phyloP scores from a whole-genome alignment of 2,113 vertebrate genomes.

The Hydrochoerus hydrochaeris region DNA sequence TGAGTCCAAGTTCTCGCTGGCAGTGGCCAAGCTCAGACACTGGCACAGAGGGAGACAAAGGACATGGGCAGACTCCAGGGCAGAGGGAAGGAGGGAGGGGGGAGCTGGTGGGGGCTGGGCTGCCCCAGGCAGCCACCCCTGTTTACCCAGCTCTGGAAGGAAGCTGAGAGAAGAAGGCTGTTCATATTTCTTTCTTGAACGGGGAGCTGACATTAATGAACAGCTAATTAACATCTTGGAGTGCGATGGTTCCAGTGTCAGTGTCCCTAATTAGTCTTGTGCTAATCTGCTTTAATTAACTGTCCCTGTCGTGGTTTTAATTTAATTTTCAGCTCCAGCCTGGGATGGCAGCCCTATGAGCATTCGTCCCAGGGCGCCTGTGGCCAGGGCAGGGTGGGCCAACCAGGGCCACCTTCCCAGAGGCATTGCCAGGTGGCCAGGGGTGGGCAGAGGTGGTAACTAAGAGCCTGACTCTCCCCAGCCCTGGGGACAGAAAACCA shows the following conservation, averaged over 20 bases:
- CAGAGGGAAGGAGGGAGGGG: neutral
- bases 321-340: slow-evolving; percentile 88
- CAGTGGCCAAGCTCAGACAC: neutral
- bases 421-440: slow-evolving; percentile 25
- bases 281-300: slow-evolving; percentile 91
- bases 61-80: neutral
- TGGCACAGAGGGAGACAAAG: slow-evolving; percentile 61
- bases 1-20: neutral
- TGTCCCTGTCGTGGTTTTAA: slow-evolving; percentile 88
- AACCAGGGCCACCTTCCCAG: slow-evolving; percentile 33
- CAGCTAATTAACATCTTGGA: slow-evolving; percentile 90
- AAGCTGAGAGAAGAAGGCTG: slow-evolving; percentile 76
- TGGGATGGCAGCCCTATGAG: slow-evolving; percentile 74
- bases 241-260: slow-evolving; percentile 88
- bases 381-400: slow-evolving; percentile 61
- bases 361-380: slow-evolving; percentile 46
- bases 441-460: neutral
- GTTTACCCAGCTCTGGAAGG: slow-evolving; percentile 38
- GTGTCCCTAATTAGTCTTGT: slow-evolving; percentile 88
- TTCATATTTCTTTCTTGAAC: slow-evolving; percentile 84
- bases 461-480: neutral
- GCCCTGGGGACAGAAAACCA: neutral
- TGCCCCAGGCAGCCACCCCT: slow-evolving; percentile 8
- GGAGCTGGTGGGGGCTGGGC: neutral
- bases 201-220: slow-evolving; percentile 88